A percentile compares a stretch with the other conserved stretches of the same genome.
Evolutionary conservation across 2,888 invertebrate genomes (phyloP).

Genomic region (Metacarcinus magister): DNA sequence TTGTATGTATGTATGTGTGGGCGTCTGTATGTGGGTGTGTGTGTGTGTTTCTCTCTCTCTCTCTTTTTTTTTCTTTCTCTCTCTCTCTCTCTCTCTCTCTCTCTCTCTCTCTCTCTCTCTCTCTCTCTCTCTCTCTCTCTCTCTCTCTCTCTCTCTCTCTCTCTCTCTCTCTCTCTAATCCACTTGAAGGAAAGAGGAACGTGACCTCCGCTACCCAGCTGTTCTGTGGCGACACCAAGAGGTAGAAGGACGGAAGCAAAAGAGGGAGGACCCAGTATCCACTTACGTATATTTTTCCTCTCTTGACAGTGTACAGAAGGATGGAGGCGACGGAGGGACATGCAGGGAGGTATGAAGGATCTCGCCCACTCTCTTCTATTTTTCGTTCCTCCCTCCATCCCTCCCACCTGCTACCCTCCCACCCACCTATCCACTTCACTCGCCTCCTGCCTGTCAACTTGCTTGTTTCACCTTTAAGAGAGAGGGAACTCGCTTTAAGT

Average conservation of each 20-base stretch:
- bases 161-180: background rate
- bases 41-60: too few relatives aligned
- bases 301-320: background rate
- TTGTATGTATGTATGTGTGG: background rate
- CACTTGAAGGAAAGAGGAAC: background rate
- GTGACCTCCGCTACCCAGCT: background rate
- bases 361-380: background rate
- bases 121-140: background rate
- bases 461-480: background rate
- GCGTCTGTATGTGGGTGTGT: too few relatives aligned
- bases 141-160: too few relatives aligned
- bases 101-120: background rate
- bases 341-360: background rate
- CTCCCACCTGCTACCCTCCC: background rate
- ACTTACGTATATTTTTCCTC: background rate
- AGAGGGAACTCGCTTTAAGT: background rate
- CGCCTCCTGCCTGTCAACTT: background rate
- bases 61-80: background rate
- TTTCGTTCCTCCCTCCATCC: background rate
- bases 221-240: background rate
- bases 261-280: background rate
- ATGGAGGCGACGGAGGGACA: background rate
- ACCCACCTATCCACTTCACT: background rate
- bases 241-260: background rate
- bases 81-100: background rate